A percentile compares a stretch with the other conserved stretches of the same genome.
These are phyloP conservation scores for Proteles cristata DNA, from an alignment of 2,113 vertebrate genomes.

Conservation along the genomic window DNA sequence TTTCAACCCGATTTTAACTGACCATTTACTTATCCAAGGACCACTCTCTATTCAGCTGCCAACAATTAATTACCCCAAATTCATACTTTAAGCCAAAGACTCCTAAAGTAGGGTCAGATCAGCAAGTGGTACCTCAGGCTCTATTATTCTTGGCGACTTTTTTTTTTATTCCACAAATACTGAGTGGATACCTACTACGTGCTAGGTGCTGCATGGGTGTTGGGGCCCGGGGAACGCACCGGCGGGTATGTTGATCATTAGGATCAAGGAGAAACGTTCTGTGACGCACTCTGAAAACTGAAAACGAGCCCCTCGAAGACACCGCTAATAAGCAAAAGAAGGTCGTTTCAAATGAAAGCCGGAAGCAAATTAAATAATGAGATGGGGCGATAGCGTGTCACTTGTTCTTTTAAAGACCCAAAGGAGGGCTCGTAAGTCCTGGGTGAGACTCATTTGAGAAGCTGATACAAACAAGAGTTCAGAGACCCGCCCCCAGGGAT, in stretches of 20 bases:
- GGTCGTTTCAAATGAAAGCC: not conserved
- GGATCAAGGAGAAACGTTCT: not conserved
- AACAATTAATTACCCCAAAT: not conserved
- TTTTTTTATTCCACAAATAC: not conserved
- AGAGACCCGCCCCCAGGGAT: not conserved
- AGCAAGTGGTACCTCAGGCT: not conserved
- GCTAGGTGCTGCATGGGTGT: not conserved
- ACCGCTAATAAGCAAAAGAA: not conserved
- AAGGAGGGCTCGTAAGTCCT: not conserved
- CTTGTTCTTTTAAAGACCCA: not conserved
- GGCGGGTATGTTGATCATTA: too few species aligned
- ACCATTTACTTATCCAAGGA: not conserved
- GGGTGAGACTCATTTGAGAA: not conserved
- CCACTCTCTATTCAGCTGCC: not conserved
- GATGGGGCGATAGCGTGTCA: accelerated
- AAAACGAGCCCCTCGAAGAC: not conserved
- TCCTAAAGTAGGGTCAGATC: not conserved
- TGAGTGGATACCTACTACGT: not conserved
- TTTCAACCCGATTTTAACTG: not conserved
- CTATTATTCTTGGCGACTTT: not conserved
- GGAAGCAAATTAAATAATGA: not conserved
- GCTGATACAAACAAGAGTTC: not conserved
- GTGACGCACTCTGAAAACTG: not conserved
- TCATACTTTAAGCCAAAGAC: not conserved
- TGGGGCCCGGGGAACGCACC: accelerated